Conservation (phyloP, 2,888 invertebrate genomes). For the Ichneumoninae sp. region DNA sequence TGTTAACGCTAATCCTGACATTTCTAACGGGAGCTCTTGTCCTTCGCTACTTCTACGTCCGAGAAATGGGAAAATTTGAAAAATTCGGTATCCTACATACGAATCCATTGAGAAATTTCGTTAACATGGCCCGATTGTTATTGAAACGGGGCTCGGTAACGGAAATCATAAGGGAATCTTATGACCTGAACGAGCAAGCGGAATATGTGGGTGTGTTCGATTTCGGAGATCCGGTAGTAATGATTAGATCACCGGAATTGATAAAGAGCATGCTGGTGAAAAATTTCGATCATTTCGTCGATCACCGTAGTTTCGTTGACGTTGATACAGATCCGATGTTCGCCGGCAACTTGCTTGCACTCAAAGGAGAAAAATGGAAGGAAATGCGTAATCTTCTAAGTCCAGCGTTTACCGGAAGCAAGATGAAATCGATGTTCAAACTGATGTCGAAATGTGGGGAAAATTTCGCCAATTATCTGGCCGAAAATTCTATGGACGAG, state of each 20-base stretch:
- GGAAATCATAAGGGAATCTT: neutral
- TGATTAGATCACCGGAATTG: neutral
- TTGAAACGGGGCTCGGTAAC: neutral
- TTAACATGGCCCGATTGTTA: neutral
- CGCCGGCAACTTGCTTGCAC: too few species aligned
- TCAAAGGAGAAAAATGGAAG: too few species aligned
- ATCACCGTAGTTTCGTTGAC: too few species aligned
- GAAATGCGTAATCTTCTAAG: too few species aligned
- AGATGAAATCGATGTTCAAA: too few species aligned
- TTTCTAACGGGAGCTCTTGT: neutral
- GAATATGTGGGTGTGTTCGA: slow-evolving; percentile 1
- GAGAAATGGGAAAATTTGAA: slow-evolving; percentile 59
- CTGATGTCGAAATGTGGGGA: neutral
- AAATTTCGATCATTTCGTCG: too few species aligned
- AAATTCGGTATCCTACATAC: slow-evolving; percentile 23
- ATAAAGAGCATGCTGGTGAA: slow-evolving; percentile 33
- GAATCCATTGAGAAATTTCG: neutral
- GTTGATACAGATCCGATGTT: too few species aligned
- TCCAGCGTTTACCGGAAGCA: too few species aligned
- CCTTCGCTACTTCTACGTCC: slow-evolving; percentile 45
- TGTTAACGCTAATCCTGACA: neutral
- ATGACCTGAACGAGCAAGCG: neutral
- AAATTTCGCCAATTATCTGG: neutral
- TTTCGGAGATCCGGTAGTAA: neutral
- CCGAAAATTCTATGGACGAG: too few species aligned